phyloP scores from a whole-genome alignment of 2,888 invertebrate genomes.

The Apotomis turbidana region DNA sequence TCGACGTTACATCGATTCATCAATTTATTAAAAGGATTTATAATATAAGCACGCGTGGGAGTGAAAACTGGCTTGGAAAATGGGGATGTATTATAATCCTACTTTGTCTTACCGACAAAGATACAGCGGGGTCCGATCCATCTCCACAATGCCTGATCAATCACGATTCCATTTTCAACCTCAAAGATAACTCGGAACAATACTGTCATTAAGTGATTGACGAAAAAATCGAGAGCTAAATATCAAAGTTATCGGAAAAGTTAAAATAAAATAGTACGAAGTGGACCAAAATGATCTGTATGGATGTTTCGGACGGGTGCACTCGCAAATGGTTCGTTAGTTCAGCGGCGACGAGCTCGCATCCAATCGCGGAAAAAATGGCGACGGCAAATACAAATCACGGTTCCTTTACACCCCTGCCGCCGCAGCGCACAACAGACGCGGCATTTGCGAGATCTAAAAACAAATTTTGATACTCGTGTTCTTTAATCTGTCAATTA shows the following conservation, averaged over 20 bases:
- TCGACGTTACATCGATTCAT: not conserved
- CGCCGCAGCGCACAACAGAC: slow-evolving; percentile 7
- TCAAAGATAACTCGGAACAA: slow-evolving; percentile 21
- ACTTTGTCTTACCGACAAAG: slow-evolving; percentile 9
- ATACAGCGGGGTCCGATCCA: slow-evolving; percentile 27
- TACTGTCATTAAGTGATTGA: slow-evolving; percentile 15
- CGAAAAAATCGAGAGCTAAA: not conserved
- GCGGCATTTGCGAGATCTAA: not conserved
- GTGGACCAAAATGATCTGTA: slow-evolving; percentile 63
- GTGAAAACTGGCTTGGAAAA: not conserved
- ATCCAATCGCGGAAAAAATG: slow-evolving; percentile 72
- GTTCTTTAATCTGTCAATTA: no score
- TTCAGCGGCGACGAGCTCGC: slow-evolving; percentile 64
- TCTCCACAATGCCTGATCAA: slow-evolving; percentile 36
- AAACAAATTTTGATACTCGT: no score
- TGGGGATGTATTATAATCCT: not conserved
- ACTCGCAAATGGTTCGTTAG: slow-evolving; percentile 75
- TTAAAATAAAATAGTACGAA: slow-evolving; percentile 53
- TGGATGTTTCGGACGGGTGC: slow-evolving; percentile 71
- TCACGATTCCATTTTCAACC: slow-evolving; percentile 26
- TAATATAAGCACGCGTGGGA: not conserved
- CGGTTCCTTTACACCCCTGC: slow-evolving; percentile 55
- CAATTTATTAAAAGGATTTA: not conserved
- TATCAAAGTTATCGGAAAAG: slow-evolving; percentile 22
- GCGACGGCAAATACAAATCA: slow-evolving; percentile 75